phyloP scores from a whole-genome alignment of 2,113 vertebrate genomes.

The Pristiophorus japonicus region DNA sequence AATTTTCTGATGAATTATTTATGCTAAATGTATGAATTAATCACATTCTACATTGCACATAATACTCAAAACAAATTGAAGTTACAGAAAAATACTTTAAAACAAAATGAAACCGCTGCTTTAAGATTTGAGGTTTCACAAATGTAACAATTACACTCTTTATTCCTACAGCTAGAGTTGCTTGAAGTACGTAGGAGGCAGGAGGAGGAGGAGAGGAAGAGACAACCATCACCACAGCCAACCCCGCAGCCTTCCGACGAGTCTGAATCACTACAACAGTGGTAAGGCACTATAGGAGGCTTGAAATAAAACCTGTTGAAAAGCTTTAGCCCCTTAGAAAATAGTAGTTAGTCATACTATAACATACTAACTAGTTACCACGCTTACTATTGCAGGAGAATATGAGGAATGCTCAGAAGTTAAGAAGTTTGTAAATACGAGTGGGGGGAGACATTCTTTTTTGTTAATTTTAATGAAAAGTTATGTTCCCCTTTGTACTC shows the following conservation, averaged over 20 bases:
- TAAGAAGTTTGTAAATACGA: neutral
- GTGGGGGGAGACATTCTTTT: neutral
- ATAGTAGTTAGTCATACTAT: neutral
- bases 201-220: slow-evolving; percentile 85
- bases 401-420: neutral
- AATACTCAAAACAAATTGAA: neutral
- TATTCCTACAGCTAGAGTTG: slow-evolving; percentile 70
- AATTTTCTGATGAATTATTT: too few species aligned
- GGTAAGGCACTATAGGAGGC: slow-evolving; percentile 55
- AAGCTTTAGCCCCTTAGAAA: neutral
- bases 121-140: neutral
- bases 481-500: neutral
- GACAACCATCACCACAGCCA: slow-evolving; percentile 70
- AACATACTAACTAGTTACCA: too few species aligned
- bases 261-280: slow-evolving; percentile 66
- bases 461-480: neutral
- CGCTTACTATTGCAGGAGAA: neutral
- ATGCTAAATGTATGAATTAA: too few species aligned
- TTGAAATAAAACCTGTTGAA: neutral
- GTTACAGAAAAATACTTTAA: neutral
- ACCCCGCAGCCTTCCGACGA: slow-evolving; percentile 62
- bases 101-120: neutral
- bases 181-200: slow-evolving; percentile 89
- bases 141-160: neutral
- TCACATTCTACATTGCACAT: neutral